Percentiles rank a stretch among this genome's conserved stretches.
Evolutionary conservation across 2,113 vertebrate genomes (phyloP).

Genomic region (Emydura subglobosa): DNA sequence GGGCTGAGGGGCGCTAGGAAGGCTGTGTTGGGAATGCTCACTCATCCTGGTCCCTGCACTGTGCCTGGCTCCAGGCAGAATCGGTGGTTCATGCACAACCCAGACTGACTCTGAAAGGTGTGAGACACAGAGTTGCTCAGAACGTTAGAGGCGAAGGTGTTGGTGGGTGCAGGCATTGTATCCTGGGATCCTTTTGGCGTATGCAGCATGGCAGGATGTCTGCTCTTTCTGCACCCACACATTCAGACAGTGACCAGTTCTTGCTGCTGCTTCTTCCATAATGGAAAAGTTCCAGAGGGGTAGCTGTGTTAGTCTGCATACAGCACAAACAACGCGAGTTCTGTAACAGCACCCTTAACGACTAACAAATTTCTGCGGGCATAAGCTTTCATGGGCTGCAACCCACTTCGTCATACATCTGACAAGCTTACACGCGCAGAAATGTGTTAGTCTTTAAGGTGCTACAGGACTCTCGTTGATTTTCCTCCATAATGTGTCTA

Average conservation of each 20-base stretch:
- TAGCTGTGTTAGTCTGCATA: too few species aligned
- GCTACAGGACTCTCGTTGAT: too few species aligned
- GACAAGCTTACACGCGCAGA: too few species aligned
- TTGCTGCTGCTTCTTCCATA: conserved; percentile 45
- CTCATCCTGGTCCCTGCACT: not conserved
- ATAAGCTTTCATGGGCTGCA: too few species aligned
- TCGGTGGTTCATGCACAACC: not conserved
- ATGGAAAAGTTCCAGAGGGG: too few species aligned
- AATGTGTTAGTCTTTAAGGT: too few species aligned
- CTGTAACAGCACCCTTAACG: too few species aligned
- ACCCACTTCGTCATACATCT: too few species aligned
- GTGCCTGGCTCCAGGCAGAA: not conserved
- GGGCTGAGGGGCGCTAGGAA: not conserved
- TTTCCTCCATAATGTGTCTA: not conserved
- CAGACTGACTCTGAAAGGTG: not conserved
- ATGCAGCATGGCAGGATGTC: conserved; percentile 39
- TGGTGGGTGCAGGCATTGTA: not conserved
- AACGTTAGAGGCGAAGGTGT: conserved; percentile 18
- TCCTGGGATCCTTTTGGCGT: not conserved
- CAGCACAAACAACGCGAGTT: too few species aligned
- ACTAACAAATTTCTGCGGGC: too few species aligned
- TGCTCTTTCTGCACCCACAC: conserved; percentile 46
- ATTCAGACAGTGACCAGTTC: conserved; percentile 3
- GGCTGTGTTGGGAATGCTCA: not conserved
- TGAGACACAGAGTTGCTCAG: not conserved